phyloP scores from a whole-genome alignment of 92 coral and sea anemone genomes.

The Epizoanthus fatuus region DNA sequence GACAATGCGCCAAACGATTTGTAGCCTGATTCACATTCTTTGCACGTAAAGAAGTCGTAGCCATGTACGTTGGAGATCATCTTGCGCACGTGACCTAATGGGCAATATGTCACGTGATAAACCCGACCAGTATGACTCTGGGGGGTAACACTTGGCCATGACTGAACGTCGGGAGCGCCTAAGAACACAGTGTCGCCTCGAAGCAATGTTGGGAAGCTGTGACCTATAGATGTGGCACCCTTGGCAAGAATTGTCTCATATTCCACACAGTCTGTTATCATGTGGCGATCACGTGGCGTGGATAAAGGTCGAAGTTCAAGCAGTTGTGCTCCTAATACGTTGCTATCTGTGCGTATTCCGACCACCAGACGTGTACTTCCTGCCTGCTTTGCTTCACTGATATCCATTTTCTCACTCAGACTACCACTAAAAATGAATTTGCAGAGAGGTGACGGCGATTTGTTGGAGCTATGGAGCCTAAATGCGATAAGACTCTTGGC shows the following conservation, averaged over 20 bases:
- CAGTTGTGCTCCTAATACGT: constrained; percentile 42
- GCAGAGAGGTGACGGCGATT: constrained; percentile 5
- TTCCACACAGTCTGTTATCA: constrained; percentile 5
- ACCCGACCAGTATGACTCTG: constrained; percentile 68
- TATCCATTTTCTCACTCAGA: constrained; percentile 27
- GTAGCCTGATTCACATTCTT: constrained; percentile 67
- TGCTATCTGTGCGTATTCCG: constrained; percentile 36
- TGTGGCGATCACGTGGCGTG: not conserved
- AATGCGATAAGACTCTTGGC: constrained; percentile 28
- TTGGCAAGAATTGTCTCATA: not conserved
- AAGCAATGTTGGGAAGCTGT: constrained; percentile 37
- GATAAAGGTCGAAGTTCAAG: constrained; percentile 16
- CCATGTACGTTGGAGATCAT: constrained; percentile 33
- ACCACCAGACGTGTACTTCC: constrained; percentile 28
- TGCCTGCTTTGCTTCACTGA: not conserved
- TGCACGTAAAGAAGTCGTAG: constrained; percentile 29
- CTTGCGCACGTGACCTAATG: constrained; percentile 66
- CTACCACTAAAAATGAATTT: constrained; percentile 18
- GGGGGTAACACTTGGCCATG: constrained; percentile 67
- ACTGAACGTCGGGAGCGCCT: constrained; percentile 67
- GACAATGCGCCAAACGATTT: constrained; percentile 70
- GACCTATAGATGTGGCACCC: not conserved
- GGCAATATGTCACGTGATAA: constrained; percentile 67
- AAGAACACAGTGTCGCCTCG: constrained; percentile 55
- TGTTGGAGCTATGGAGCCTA: not conserved